phyloP scores from a whole-genome alignment of 2,797 vertebrate species.

The Lutjanus argentimaculatus region DNA sequence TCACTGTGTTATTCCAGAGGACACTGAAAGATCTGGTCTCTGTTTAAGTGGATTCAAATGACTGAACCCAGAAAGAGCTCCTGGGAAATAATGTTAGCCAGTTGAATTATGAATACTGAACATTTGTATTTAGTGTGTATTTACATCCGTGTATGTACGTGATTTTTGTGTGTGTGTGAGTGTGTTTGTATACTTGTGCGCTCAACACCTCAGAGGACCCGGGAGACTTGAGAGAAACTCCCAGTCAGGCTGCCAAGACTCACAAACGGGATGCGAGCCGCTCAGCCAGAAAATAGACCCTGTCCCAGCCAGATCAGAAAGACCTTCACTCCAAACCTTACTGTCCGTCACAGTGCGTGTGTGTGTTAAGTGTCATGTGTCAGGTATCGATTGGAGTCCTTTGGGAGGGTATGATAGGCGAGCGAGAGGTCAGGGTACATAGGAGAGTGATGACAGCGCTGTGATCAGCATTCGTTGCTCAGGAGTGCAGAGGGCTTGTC shows the following conservation, averaged over 20 bases:
- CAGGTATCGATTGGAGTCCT: slow-evolving; percentile 52
- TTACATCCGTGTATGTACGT: slow-evolving; percentile 44
- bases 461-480: slow-evolving; percentile 34
- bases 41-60: slow-evolving; percentile 75
- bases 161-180: slow-evolving; percentile 32
- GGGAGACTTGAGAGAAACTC: slow-evolving; percentile 74
- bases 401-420: slow-evolving; percentile 41
- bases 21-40: slow-evolving; percentile 72
- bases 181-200: slow-evolving; percentile 32
- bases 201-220: slow-evolving; percentile 65
- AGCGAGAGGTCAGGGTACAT: slow-evolving; percentile 50
- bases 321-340: slow-evolving; percentile 56
- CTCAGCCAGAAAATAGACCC: slow-evolving; percentile 79
- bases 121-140: slow-evolving; percentile 66
- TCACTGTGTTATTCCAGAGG: slow-evolving; percentile 76
- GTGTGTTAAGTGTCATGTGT: slow-evolving; percentile 57
- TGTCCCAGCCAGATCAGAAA: slow-evolving; percentile 63
- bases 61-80: slow-evolving; percentile 72
- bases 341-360: slow-evolving; percentile 54
- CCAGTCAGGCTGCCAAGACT: slow-evolving; percentile 79
- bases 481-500: slow-evolving; percentile 3
- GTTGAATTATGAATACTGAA: slow-evolving; percentile 76
- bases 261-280: slow-evolving; percentile 76
- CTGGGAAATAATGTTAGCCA: slow-evolving; percentile 70
- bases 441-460: slow-evolving; percentile 52